phyloP scores from a whole-genome alignment of 2,888 invertebrate species.

The Apomyelois bistriatella region DNA sequence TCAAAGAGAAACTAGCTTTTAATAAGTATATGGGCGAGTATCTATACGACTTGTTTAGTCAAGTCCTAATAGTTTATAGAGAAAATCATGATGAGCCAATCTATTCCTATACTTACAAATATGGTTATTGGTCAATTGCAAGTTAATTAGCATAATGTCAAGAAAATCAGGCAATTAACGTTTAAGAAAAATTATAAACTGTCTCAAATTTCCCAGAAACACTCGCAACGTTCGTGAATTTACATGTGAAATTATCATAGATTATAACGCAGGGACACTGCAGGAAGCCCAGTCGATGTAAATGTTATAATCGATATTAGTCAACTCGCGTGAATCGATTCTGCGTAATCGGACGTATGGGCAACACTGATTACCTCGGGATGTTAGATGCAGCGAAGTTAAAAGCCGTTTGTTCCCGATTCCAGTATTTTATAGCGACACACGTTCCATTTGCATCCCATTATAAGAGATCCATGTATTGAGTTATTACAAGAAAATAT shows the following conservation, averaged over 20 bases:
- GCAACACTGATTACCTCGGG: conserved; percentile 55
- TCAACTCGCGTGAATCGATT: conserved; percentile 60
- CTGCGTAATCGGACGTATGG: conserved; percentile 56
- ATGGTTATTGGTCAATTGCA: conserved; percentile 12
- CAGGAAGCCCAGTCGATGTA: conserved; percentile 56
- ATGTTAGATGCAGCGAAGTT: neutral
- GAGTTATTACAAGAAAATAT: conserved; percentile 59
- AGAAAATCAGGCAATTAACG: conserved; percentile 19
- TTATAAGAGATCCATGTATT: conserved; percentile 57
- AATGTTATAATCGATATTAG: conserved; percentile 69
- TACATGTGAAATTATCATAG: conserved; percentile 62
- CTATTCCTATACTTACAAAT: neutral
- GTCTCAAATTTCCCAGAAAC: conserved; percentile 42
- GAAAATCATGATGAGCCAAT: conserved; percentile 1
- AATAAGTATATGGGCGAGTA: neutral
- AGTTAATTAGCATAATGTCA: conserved; percentile 10
- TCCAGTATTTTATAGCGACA: conserved; percentile 38
- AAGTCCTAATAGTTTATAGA: neutral
- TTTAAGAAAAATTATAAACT: conserved; percentile 22
- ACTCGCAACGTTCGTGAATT: conserved; percentile 44
- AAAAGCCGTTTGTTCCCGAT: conserved; percentile 6
- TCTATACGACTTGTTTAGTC: neutral
- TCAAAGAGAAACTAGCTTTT: neutral
- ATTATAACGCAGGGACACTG: conserved; percentile 46
- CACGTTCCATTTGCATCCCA: conserved; percentile 61